These are phyloP conservation scores for Onychomys leucogaster DNA, from an alignment of 2,797 vertebrate species.

Conservation along the genomic window DNA sequence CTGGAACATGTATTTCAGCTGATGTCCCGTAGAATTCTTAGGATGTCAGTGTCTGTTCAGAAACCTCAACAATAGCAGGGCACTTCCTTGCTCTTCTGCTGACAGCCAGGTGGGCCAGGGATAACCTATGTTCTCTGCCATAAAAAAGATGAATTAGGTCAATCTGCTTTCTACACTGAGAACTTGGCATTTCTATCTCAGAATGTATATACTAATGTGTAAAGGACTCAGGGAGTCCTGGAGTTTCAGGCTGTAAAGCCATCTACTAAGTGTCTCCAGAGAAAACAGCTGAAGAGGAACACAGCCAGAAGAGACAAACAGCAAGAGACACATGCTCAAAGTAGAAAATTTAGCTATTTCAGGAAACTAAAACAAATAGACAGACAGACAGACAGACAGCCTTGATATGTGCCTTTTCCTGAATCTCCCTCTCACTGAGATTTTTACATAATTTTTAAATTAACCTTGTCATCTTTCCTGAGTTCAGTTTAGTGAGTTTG, in stretches of 20 bases:
- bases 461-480: neutral
- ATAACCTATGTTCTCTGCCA: neutral
- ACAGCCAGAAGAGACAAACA: neutral
- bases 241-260: neutral
- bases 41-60: neutral
- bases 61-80: neutral
- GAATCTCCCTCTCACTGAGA: neutral
- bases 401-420: neutral
- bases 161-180: neutral
- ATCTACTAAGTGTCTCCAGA: neutral
- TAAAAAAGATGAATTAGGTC: neutral
- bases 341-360: neutral
- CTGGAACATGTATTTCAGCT: neutral
- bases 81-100: neutral
- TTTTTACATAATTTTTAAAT: slow-evolving; percentile 10
- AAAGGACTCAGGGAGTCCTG: neutral
- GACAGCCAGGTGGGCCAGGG: neutral
- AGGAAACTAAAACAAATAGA: neutral
- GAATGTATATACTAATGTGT: neutral
- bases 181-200: neutral
- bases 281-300: neutral
- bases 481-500: neutral
- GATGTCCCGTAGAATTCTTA: neutral
- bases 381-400: neutral
- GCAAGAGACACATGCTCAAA: neutral